These are phyloP conservation scores for Masnerella sp. DNA, from an alignment of 2,888 invertebrate species.

Conservation along the genomic window DNA sequence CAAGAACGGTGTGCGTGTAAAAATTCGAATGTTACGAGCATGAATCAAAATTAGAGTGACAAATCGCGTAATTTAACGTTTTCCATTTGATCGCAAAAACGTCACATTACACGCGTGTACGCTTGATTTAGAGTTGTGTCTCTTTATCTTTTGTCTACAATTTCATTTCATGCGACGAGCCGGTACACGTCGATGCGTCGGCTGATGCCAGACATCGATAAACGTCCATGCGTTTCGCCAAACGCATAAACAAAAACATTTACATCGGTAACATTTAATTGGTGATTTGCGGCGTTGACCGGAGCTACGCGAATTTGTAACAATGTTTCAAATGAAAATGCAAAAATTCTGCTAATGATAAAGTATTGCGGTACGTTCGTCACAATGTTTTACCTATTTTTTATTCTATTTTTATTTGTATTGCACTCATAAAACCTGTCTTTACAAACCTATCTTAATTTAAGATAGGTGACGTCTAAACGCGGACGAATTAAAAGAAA, in stretches of 20 bases:
- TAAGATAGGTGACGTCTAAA: no score
- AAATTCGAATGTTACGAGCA: constrained; percentile 27
- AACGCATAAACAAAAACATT: constrained; percentile 76
- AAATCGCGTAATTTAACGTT: constrained; percentile 49
- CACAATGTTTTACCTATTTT: constrained; percentile 24
- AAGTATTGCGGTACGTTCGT: constrained; percentile 34
- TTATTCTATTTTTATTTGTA: constrained; percentile 5
- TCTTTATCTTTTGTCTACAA: constrained; percentile 68
- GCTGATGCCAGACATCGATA: constrained; percentile 74
- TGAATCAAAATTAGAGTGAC: constrained; percentile 58
- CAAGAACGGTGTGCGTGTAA: constrained; percentile 4
- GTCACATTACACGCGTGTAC: constrained; percentile 47
- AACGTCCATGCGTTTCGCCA: constrained; percentile 71
- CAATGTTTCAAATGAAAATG: constrained; percentile 43
- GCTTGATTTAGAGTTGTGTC: constrained; percentile 63
- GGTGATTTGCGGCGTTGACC: constrained; percentile 71
- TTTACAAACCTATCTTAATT: no score
- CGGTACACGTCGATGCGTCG: constrained; percentile 69
- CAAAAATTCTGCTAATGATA: constrained; percentile 44
- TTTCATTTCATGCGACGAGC: constrained; percentile 65
- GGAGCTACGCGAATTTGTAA: constrained; percentile 53
- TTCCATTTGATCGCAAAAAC: constrained; percentile 50
- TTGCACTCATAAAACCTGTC: no score
- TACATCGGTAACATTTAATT: constrained; percentile 72
- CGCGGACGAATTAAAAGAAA: no score